These are phyloP conservation scores for Phalacrocorax brasilianus DNA, from an alignment of 2,113 vertebrate genomes.

Conservation along the genomic window DNA sequence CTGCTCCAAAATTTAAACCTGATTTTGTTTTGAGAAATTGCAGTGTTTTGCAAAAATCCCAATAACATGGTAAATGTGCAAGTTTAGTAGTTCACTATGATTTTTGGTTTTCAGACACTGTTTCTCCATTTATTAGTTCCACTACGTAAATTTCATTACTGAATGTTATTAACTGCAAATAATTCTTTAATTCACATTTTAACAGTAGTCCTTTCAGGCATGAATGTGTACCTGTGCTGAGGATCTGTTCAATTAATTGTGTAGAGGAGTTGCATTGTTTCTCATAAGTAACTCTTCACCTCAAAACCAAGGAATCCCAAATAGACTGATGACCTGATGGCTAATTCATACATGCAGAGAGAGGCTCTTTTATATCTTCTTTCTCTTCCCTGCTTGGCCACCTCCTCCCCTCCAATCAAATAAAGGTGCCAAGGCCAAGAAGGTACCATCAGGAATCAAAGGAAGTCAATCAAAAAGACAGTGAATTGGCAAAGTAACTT, in stretches of 20 bases:
- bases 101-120: not conserved
- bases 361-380: not conserved
- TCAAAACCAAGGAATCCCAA: not conserved
- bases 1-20: not conserved
- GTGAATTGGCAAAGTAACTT: not conserved
- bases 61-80: not conserved
- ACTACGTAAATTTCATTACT: not conserved
- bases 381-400: not conserved
- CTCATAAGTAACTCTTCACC: not conserved
- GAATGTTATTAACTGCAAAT: not conserved
- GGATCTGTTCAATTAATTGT: not conserved
- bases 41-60: not conserved
- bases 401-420: not conserved
- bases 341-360: not conserved
- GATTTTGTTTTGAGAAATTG: not conserved
- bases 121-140: not conserved
- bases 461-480: not conserved
- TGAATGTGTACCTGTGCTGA: not conserved
- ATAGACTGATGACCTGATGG: slow-evolving; percentile 2
- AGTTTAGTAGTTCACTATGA: not conserved
- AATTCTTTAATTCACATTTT: not conserved
- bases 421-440: not conserved
- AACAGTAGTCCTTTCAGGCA: not conserved
- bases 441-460: not conserved
- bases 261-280: not conserved